phyloP scores from a whole-genome alignment of 1,140 invertebrate genomes.

The Maconellicoccus hirsutus region DNA sequence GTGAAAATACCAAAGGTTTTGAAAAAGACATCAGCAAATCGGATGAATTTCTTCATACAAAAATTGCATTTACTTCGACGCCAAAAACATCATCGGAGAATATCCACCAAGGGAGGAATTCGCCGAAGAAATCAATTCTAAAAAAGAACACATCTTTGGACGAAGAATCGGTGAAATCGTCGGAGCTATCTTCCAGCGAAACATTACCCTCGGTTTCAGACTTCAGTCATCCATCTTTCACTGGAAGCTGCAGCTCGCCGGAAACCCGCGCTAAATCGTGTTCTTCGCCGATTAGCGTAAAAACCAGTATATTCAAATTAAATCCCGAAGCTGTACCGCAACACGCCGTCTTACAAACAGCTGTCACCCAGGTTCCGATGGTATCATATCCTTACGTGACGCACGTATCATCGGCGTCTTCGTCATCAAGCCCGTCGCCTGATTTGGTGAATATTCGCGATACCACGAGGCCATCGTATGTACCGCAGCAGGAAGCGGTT shows the following conservation, averaged over 20 bases:
- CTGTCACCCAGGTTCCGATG: background rate
- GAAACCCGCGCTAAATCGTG: background rate
- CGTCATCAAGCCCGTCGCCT: background rate
- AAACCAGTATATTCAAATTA: background rate
- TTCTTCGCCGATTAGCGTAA: background rate
- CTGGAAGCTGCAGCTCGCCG: background rate
- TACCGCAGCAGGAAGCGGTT: background rate
- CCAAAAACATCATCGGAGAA: background rate
- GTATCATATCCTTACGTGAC: background rate
- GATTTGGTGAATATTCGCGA: background rate
- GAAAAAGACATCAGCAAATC: too few species aligned
- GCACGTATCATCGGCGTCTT: background rate
- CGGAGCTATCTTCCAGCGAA: background rate
- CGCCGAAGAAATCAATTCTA: background rate
- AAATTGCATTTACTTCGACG: too few species aligned
- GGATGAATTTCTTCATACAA: too few species aligned
- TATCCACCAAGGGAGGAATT: background rate
- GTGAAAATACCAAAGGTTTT: too few species aligned
- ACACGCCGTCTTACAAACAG: background rate
- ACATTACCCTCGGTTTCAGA: background rate
- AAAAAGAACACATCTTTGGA: background rate
- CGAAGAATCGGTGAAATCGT: background rate
- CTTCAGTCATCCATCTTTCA: background rate
- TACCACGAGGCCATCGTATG: background rate
- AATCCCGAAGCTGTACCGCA: background rate